Base-by-base conservation (phyloP, 2,888 invertebrate genomes). In the Latrodectus elegans region DNA sequence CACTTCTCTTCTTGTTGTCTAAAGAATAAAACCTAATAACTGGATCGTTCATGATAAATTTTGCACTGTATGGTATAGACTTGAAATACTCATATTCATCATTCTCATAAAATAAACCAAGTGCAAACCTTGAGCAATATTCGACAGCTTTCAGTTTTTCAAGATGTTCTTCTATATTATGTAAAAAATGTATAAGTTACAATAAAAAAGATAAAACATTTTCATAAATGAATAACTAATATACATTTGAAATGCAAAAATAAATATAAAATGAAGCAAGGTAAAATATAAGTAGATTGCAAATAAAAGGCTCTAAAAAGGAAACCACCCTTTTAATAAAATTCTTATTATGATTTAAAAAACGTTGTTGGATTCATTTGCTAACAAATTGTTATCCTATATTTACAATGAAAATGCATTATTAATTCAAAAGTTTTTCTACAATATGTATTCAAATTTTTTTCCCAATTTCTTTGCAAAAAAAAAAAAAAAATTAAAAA, bases 51-150 rank as follows among this genome's bases (percentile, higher is more conserved):
- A 71, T 49, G 11, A 81, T 38, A 81, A 76, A 86, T 55, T 86
- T 86, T 26, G 80, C 86, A 76, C n/a, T n/a, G 76, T 80, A 76
- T 22, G 80, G 53, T 38, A 38, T 15, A 17, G 64, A 53, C 49
- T 81, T 53, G 52, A 80, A 86, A 72, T 53, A 86, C 12, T 64
- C 55, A 0, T 49, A 53, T n/a, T 67, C 55, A 9, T 64, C 65
- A 38, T 38, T 38, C 3, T 80, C 67, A 76, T 80, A 86, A 65
- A 81, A 86, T 70, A 71, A 81, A 2, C 80, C 81, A 38, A 86
- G 49, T 38, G 86, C 86, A 76, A 65, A 86, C 76, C 86, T 70
- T 0, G 86, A 86, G 70, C 80, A 86, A 72, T 81, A 86, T 6
- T 75, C 65, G 22, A 86, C 80, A 55, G 67, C 52, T 72, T 80